Evolutionary conservation across 2,113 vertebrate genomes (phyloP).

Genomic region (Mustela lutreola): DNA sequence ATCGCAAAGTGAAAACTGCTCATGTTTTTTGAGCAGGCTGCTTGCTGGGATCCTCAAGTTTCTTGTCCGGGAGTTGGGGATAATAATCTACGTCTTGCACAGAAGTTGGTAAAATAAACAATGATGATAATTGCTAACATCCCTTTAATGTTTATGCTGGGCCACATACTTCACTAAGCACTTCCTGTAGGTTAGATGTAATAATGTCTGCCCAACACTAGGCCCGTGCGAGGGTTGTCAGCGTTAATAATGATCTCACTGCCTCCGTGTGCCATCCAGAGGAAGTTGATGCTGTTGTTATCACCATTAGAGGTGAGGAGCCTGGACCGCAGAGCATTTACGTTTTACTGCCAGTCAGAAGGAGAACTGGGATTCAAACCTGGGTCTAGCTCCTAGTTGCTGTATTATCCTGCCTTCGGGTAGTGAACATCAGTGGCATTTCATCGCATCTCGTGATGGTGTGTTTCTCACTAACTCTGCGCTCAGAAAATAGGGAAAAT

Average conservation of each 20-base stretch:
- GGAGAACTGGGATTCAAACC: background rate
- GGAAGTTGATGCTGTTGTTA: background rate
- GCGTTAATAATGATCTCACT: background rate
- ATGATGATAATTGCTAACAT: background rate
- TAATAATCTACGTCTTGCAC: background rate
- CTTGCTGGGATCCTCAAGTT: background rate
- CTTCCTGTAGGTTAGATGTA: background rate
- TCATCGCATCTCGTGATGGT: background rate
- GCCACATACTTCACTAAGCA: background rate
- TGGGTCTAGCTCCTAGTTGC: background rate
- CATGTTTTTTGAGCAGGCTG: background rate
- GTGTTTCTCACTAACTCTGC: background rate
- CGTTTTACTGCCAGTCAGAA: background rate
- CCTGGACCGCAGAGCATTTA: background rate
- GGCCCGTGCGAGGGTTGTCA: background rate
- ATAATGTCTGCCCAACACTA: background rate
- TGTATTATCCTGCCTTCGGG: background rate
- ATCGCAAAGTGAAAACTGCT: background rate
- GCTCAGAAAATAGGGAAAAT: conserved; percentile 2
- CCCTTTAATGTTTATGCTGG: background rate
- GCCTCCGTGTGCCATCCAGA: background rate
- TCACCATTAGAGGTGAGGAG: background rate
- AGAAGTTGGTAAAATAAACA: background rate
- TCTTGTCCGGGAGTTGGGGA: conserved; percentile 5
- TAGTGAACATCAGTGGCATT: background rate